Evolutionary conservation across 2,113 vertebrate genomes (phyloP).

Genomic region (Bombycilla garrulus): DNA sequence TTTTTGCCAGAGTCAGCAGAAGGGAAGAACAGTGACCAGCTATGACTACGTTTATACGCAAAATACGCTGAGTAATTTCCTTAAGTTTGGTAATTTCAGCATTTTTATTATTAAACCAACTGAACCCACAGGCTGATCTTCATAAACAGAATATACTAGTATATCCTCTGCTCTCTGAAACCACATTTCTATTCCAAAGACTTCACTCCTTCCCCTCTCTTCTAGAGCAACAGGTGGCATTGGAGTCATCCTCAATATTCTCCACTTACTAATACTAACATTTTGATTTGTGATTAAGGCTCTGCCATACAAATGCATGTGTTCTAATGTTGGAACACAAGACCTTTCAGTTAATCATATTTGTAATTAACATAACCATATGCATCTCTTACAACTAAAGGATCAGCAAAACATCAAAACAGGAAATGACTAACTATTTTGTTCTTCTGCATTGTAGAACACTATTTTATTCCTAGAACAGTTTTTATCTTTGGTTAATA

Average conservation of each 20-base stretch:
- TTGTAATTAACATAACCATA: neutral
- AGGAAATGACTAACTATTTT: neutral
- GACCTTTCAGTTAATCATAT: neutral
- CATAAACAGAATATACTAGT: neutral
- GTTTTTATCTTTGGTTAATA: neutral
- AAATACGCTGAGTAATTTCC: constrained; percentile 55
- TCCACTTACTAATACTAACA: neutral
- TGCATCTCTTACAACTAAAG: neutral
- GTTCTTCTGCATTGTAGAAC: neutral
- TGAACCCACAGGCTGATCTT: neutral
- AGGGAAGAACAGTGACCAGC: constrained; percentile 29
- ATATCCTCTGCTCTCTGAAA: neutral
- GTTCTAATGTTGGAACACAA: neutral
- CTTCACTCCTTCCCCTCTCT: neutral
- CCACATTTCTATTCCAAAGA: neutral
- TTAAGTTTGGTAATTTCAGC: constrained; percentile 39
- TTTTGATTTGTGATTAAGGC: neutral
- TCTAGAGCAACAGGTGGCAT: neutral
- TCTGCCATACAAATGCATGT: neutral
- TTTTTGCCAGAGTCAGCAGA: constrained; percentile 32
- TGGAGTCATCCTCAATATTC: neutral
- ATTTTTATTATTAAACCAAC: constrained; percentile 35
- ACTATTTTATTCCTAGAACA: neutral
- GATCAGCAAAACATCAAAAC: neutral
- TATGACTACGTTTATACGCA: neutral